Percentiles rank a stretch among this genome's conserved stretches.
Conservation (phyloP, 2,888 invertebrate genomes). For the Pyrrhosoma nymphula region DNA sequence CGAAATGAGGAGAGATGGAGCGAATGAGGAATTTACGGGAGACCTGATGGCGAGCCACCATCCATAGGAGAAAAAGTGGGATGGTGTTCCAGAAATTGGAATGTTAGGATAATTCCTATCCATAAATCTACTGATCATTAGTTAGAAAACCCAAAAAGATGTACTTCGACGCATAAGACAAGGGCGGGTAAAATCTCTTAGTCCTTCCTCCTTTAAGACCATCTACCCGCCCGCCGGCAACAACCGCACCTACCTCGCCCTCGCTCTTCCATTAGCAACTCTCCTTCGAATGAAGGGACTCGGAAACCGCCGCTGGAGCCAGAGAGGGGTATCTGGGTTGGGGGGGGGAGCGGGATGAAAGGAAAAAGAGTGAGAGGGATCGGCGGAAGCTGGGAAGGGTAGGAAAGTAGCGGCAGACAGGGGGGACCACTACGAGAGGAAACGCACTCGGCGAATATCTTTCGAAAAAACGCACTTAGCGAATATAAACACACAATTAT, state of each 20-base stretch:
- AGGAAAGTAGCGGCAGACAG: neutral
- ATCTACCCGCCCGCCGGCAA: neutral
- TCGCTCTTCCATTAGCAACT: conserved; percentile 38
- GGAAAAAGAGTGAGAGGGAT: neutral
- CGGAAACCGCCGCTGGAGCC: neutral
- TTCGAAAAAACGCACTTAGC: neutral
- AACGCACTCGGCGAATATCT: too few relatives aligned
- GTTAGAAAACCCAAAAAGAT: too few relatives aligned
- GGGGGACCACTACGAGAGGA: neutral
- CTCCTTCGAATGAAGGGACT: conserved; percentile 30
- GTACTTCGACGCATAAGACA: too few relatives aligned
- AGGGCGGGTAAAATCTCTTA: too few relatives aligned
- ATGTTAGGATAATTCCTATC: too few relatives aligned
- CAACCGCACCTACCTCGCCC: neutral
- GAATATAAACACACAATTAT: too few relatives aligned
- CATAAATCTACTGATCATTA: too few relatives aligned
- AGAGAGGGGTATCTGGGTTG: neutral
- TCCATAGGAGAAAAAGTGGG: too few relatives aligned
- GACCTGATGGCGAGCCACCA: too few relatives aligned
- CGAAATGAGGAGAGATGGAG: too few relatives aligned
- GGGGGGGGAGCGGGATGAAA: neutral
- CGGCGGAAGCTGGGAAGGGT: neutral
- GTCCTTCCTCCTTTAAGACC: neutral
- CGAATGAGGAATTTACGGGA: too few relatives aligned
- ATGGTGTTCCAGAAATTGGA: too few relatives aligned